Conservation (phyloP, 2,797 vertebrate species). For the Mallotus villosus region DNA sequence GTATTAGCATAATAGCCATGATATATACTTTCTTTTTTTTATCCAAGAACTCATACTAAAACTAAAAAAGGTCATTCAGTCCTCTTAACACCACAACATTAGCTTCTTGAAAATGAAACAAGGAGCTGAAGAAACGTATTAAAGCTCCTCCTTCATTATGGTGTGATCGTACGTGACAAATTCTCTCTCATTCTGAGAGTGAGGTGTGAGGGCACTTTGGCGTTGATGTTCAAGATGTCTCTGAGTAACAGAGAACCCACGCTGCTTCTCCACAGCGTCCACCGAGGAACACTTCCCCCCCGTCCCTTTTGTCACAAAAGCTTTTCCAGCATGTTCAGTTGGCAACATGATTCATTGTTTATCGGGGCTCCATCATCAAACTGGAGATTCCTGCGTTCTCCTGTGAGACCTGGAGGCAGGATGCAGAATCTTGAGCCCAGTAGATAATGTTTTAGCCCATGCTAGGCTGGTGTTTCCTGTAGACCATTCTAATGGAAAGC, state of each 20-base stretch:
- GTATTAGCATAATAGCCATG: not conserved
- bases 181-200: slow-evolving; percentile 27
- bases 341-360: slow-evolving; percentile 76
- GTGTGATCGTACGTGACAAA: slow-evolving; percentile 10
- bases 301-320: slow-evolving; percentile 46
- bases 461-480: slow-evolving; percentile 62
- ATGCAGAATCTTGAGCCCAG: slow-evolving; percentile 82
- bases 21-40: not conserved
- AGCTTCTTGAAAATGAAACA: not conserved
- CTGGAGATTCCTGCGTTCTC: slow-evolving; percentile 79
- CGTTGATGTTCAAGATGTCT: slow-evolving; percentile 47
- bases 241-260: slow-evolving; percentile 36
- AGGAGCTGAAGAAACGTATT: too few species aligned
- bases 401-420: slow-evolving; percentile 80
- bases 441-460: slow-evolving; percentile 75
- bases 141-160: slow-evolving; percentile 13
- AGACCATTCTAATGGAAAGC: slow-evolving; percentile 39
- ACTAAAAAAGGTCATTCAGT: not conserved
- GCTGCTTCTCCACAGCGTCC: slow-evolving; percentile 28
- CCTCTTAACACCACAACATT: not conserved
- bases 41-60: too few species aligned
- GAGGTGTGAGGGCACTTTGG: slow-evolving; percentile 38
- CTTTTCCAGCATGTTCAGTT: slow-evolving; percentile 48
- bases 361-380: slow-evolving; percentile 74
- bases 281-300: slow-evolving; percentile 21